A percentile compares a stretch with the other conserved stretches of the same genome.
phyloP scores from a whole-genome alignment of 1,140 invertebrate genomes.

The Psilanteris sp. region DNA sequence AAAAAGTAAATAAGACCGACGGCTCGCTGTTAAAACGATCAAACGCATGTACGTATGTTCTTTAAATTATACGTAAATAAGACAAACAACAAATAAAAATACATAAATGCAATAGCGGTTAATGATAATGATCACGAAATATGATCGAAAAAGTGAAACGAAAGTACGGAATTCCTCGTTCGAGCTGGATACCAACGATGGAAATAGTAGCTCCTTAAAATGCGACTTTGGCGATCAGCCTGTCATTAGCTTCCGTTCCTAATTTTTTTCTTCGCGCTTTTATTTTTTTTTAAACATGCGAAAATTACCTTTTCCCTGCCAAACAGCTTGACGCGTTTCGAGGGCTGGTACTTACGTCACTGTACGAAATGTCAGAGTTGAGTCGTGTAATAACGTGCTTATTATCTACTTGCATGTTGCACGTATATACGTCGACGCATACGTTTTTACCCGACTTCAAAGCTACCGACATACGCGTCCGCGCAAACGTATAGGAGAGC shows the following conservation, averaged over 20 bases:
- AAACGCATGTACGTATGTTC: not conserved
- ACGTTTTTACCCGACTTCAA: slow-evolving; percentile 43
- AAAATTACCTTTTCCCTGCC: slow-evolving; percentile 29
- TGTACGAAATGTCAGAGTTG: slow-evolving; percentile 61
- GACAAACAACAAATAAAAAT: slow-evolving; percentile 6
- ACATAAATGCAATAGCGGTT: slow-evolving; percentile 30
- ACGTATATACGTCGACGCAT: slow-evolving; percentile 22
- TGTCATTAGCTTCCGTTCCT: slow-evolving; percentile 48
- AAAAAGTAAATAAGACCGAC: slow-evolving; percentile 25
- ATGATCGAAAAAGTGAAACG: slow-evolving; percentile 39
- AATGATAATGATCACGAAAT: slow-evolving; percentile 53
- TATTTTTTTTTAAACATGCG: slow-evolving; percentile 46
- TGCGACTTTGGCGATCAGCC: slow-evolving; percentile 42
- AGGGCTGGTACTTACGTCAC: slow-evolving; percentile 46
- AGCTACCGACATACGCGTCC: slow-evolving; percentile 29
- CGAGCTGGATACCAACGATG: not conserved
- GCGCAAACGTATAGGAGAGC: slow-evolving; percentile 4
- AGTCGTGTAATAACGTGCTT: slow-evolving; percentile 56
- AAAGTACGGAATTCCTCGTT: slow-evolving; percentile 22
- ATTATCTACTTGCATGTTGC: slow-evolving; percentile 56
- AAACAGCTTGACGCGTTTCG: slow-evolving; percentile 27
- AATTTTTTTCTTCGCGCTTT: slow-evolving; percentile 6
- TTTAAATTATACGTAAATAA: slow-evolving; percentile 28
- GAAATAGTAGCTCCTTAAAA: slow-evolving; percentile 36
- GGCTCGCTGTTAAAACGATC: not conserved